These are phyloP conservation scores for Chiloscyllium punctatum DNA, from an alignment of 2,797 vertebrate species.

Conservation along the genomic window DNA sequence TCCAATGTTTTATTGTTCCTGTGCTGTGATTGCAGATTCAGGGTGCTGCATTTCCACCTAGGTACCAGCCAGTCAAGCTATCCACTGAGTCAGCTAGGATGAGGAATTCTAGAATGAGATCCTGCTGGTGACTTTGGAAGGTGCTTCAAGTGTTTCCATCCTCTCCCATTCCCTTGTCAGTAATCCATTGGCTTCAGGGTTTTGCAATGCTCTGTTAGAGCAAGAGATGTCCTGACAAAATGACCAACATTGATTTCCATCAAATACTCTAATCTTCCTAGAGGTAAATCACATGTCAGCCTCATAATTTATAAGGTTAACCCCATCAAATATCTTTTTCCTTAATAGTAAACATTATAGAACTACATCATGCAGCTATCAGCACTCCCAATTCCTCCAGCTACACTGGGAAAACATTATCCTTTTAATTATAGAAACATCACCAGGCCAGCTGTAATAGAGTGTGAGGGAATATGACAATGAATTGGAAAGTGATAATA, in stretches of 20 bases:
- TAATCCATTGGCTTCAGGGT: not conserved
- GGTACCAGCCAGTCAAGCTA: not conserved
- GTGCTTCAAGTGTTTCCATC: not conserved
- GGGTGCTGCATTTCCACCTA: not conserved
- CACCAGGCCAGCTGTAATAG: not conserved
- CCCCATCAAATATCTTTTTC: not conserved
- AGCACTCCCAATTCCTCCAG: not conserved
- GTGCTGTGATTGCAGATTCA: not conserved
- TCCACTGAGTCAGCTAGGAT: not conserved
- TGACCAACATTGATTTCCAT: not conserved
- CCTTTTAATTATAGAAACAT: not conserved
- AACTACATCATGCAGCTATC: not conserved
- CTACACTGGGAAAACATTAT: not conserved
- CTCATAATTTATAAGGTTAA: not conserved
- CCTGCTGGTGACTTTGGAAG: not conserved
- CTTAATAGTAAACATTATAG: not conserved
- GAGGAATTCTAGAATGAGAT: not conserved
- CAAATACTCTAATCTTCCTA: not conserved
- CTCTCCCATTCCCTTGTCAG: not conserved
- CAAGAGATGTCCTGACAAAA: not conserved
- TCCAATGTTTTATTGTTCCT: not conserved
- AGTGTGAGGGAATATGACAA: too few relatives aligned
- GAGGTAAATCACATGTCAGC: not conserved
- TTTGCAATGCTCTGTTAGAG: not conserved
- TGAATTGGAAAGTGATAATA: not conserved